Percentiles rank a stretch among this genome's conserved stretches.
These are phyloP conservation scores for Panagrolaimus sp. DNA, from an alignment of 1,140 invertebrate species.

Conservation along the genomic window DNA sequence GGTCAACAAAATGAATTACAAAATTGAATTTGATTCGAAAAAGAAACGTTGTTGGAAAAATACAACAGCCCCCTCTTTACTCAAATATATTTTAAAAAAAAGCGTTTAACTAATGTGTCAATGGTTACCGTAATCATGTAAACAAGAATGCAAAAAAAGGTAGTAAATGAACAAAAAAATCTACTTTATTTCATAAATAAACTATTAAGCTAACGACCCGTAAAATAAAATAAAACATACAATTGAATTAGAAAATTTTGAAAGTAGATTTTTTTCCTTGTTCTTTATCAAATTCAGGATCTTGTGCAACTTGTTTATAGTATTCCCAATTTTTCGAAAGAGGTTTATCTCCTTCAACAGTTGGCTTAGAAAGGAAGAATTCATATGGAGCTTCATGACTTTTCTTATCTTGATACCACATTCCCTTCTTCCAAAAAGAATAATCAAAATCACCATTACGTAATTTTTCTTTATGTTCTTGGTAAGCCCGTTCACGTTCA, in stretches of 20 bases:
- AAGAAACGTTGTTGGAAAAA: no score
- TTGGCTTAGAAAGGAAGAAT: conserved; percentile 36
- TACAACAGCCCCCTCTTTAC: no score
- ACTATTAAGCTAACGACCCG: no score
- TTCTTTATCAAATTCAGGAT: conserved; percentile 54
- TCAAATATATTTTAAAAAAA: no score
- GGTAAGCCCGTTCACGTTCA: conserved; percentile 32
- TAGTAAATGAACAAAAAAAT: no score
- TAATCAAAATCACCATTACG: conserved; percentile 52
- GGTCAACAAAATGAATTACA: no score
- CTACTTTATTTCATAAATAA: no score
- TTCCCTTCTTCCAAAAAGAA: conserved; percentile 58
- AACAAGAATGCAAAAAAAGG: no score
- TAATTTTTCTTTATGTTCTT: conserved; percentile 45
- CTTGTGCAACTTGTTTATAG: conserved; percentile 54
- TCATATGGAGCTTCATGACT: conserved; percentile 51
- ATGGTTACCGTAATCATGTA: no score
- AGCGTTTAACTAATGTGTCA: no score
- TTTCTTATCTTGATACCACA: conserved; percentile 55
- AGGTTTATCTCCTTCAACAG: conserved; percentile 52
- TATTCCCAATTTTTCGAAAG: conserved; percentile 58
- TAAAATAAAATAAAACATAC: no score
- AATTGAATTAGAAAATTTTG: background rate
- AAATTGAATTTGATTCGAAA: no score
- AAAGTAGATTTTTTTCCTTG: conserved; percentile 45